Conservation (phyloP, 2,797 vertebrate genomes). For the Ceyx erithaca region DNA sequence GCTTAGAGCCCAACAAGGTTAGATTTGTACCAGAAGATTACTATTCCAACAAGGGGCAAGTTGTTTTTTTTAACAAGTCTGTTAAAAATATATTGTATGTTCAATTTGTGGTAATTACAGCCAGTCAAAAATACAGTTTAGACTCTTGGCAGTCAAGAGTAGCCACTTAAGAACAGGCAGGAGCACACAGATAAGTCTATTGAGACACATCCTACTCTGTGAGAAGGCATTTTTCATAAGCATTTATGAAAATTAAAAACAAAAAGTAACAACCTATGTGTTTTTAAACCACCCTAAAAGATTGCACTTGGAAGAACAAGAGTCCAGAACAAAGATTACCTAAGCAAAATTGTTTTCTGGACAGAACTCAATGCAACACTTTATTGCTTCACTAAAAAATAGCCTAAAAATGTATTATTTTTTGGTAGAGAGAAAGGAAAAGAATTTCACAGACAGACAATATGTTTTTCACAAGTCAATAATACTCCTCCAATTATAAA, state of each 20-base stretch:
- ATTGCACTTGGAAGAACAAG: not conserved
- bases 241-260: not conserved
- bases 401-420: not conserved
- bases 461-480: not conserved
- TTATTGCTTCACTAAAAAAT: not conserved
- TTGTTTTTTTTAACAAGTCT: no score
- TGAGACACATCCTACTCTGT: not conserved
- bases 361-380: not conserved
- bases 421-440: not conserved
- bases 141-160: not conserved
- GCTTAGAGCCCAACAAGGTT: not conserved
- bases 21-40: not conserved
- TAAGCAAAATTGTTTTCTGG: not conserved
- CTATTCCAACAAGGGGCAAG: not conserved
- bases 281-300: not conserved
- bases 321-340: not conserved
- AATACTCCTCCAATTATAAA: not conserved
- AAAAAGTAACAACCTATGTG: not conserved
- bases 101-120: not conserved
- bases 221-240: not conserved
- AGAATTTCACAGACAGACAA: not conserved
- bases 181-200: not conserved
- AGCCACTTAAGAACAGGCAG: not conserved
- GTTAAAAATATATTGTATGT: not conserved
- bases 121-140: not conserved